A percentile compares a stretch with the other conserved stretches of the same genome.
Conservation (phyloP, 2,888 invertebrate genomes). For the Drosophila setosimentum region DNA sequence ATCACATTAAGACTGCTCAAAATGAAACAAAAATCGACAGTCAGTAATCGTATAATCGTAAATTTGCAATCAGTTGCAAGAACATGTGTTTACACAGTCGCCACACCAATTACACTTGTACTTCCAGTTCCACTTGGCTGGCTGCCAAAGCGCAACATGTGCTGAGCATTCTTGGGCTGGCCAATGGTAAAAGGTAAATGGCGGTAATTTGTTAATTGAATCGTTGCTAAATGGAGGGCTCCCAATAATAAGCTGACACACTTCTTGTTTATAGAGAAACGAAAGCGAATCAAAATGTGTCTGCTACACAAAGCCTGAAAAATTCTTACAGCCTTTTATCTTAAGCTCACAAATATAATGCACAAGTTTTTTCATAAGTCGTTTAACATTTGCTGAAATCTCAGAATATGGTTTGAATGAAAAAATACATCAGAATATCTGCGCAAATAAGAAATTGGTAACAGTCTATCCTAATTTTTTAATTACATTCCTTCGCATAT, state of each 20-base stretch:
- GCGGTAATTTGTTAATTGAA: conserved; percentile 68
- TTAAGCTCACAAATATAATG: conserved; percentile 1
- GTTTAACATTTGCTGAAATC: not conserved
- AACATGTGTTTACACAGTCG: conserved; percentile 72
- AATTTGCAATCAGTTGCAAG: conserved; percentile 77
- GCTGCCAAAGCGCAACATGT: conserved; percentile 27
- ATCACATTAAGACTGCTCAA: conserved; percentile 48
- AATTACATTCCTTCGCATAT: not conserved
- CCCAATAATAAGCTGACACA: conserved; percentile 70
- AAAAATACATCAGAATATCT: not conserved
- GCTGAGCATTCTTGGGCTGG: conserved; percentile 23
- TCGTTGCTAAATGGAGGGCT: conserved; percentile 53
- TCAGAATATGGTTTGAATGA: not conserved
- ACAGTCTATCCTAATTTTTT: not conserved
- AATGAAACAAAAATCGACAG: conserved; percentile 59
- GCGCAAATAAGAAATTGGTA: not conserved
- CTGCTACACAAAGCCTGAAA: conserved; percentile 1
- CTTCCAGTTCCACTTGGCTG: conserved; percentile 48
- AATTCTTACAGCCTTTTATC: conserved; percentile 4
- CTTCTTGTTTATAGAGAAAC: conserved; percentile 36
- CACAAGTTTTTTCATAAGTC: not conserved
- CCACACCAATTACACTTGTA: conserved; percentile 16
- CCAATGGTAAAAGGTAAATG: conserved; percentile 28
- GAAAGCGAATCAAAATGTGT: conserved; percentile 38
- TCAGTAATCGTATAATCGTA: conserved; percentile 64